Evolutionary conservation across 1,140 invertebrate species (phyloP), one percentile per base, ranked within the genome.

Genomic region (Drosophila auraria): DNA sequence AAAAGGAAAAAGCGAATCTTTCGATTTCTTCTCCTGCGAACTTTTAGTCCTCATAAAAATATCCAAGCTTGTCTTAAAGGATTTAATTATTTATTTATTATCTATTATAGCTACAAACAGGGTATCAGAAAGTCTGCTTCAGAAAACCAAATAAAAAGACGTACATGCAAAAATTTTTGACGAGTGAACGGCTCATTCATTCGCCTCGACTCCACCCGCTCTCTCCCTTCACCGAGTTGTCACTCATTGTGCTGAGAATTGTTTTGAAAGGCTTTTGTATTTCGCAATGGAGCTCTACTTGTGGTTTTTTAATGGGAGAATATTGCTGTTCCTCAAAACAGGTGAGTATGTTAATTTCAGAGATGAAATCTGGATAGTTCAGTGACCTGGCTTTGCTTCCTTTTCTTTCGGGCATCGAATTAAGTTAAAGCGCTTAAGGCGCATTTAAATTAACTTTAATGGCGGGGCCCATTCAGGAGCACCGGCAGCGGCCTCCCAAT

Each of bases 371-470:
- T 25, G 17, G 23, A 60, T 58, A 45, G 54, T 63, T 75, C 75
- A 57, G 36, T 54, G 65, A 60, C 58, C 64, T 54, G 5, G 12
- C 27, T 63, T n/a, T 33, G 38, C 20, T 65, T 25, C 12, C 59
- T 64, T 63, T 47, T 77, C 27, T 72, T 54, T 57, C 36, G 77
- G 51, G 51, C 70, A 71, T 60, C 68, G 61, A 83, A 87, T 87
- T 80, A 78, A 83, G 83, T 72, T 66, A 51, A 79, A 51, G 61
- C 33, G 78, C 78, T 75, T 61, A 58, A 63, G 81, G 81, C 73
- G 81, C 73, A 78, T 84, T 87, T 89, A 89, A 87, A 87, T 87
- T 89, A 87, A 84, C 65, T 89, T 89, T 78, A 89, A 78, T 81
- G 40, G 79, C 38, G 60, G n/a, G 17, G 38, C 42, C 44, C 66